These are phyloP conservation scores for Ceratitis capitata DNA, from an alignment of 1,140 invertebrate species.

Conservation along the genomic window DNA sequence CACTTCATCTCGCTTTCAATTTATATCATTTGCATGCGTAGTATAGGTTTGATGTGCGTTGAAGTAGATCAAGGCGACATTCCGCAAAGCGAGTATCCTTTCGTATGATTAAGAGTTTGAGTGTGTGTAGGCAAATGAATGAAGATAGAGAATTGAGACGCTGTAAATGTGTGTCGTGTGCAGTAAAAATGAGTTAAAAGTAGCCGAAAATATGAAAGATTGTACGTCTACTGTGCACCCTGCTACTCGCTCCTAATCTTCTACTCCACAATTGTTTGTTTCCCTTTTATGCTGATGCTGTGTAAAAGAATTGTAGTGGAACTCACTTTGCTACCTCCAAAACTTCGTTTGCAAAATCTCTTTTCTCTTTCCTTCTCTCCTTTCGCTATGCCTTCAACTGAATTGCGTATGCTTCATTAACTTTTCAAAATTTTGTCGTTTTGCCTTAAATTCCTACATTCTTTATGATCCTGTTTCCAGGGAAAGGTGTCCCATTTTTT, in stretches of 20 bases:
- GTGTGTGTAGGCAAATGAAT: neutral
- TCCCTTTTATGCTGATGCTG: neutral
- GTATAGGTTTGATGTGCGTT: neutral
- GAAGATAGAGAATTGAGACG: neutral
- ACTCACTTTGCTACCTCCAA: neutral
- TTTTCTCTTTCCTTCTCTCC: neutral
- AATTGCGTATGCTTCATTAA: neutral
- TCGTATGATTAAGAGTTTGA: neutral
- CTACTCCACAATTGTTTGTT: neutral
- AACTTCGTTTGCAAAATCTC: neutral
- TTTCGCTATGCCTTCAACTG: neutral
- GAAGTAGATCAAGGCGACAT: neutral
- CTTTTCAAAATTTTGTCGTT: neutral
- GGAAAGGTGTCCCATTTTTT: neutral
- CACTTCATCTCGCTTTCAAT: constrained; percentile 7
- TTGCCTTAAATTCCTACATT: neutral
- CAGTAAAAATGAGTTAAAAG: neutral
- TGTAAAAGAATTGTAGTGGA: neutral
- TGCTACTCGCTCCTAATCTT: neutral
- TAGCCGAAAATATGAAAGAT: neutral
- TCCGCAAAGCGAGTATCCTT: neutral
- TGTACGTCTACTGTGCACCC: neutral
- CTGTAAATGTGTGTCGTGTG: no score
- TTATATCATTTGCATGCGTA: neutral
- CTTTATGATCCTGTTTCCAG: neutral